Base-by-base conservation (phyloP, 2,113 vertebrate species). In the Poeciliopsis occidentalis region DNA sequence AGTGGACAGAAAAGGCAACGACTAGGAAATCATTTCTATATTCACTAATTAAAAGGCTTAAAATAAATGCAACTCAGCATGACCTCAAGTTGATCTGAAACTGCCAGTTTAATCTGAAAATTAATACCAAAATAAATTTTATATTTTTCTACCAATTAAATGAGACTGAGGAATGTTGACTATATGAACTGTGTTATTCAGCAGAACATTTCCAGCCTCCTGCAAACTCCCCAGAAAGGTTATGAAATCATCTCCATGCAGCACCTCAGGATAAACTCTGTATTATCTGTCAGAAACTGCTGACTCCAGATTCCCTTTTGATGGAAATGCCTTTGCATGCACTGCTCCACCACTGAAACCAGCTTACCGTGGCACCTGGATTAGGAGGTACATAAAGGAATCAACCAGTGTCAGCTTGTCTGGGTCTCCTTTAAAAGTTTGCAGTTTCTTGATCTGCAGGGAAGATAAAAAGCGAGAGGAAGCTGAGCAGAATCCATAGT, bases 321-420 rank as follows among this genome's bases (percentile, higher is more conserved):
- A 79, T 64, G 17, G 11, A 64, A 68, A 70, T 4, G 5, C 10
- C 41, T 30, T 60, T 60, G 11, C 17, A 51, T 37, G 47, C 30
- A 67, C 54, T 47, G 32, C 27, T 29, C 34, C 27, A 37, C 24
- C 30, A 69, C 7, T 73, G 75, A 81, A 80, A 64, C 34, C 76
- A 73, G 80, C 96, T 95, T 93, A 99, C 98, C 96, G 95, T 93
- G 97, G 98, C 91, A 99, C 96, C 91, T 95, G 97, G 93, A 98
- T 97, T 90, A 99, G 85, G 73, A 94, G 92, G 87, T 94, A 94
- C 95, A 99, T 97, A 93, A 99, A 99, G 85, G 95, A 97, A 88
- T 99, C 98, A 0, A 96, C 97, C 92, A 97, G 95, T 62, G 96
- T 96, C 89, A 99, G 94, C 93, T 97, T 98, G 92, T 94, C 94